Base-by-base conservation (phyloP, 2,113 vertebrate species). In the Probosciger aterrimus region DNA sequence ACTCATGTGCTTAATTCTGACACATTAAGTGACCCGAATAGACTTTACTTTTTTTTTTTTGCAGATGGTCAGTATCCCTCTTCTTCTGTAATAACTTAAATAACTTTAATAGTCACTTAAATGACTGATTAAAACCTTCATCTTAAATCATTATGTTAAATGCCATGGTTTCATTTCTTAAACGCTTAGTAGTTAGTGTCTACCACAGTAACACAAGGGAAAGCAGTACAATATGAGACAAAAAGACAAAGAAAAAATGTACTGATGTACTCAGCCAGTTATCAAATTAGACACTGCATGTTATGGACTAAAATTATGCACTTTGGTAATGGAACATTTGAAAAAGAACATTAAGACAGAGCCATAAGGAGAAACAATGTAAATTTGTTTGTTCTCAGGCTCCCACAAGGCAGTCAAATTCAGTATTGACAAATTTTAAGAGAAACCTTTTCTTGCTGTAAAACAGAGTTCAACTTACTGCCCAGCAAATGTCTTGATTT, bases 341-440 rank as follows among this genome's bases (percentile, higher is more conserved):
- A 95, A 93, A 96, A 96, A 33, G 43, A 93, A 86, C 53, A 94
- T 95, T 93, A 96, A 94, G 95, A 18, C 39, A 79, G 71, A 69
- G n/a, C 49, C 62, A 52, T 74, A 91, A 91, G 81, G 74, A 91
- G 77, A 97, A 96, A 90, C 62, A 94, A 92, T 92, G 63, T 92
- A 94, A 95, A 92, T 94, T 31, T 92, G 52, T 94, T 96, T 96
- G 71, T 97, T 96, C 74, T 95, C n/a, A 91, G 69, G 18, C 47
- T 83, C 44, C 65, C 59, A 92, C 79, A 88, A 75, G 73, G 44
- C 82, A 92, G 70, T 93, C 80, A 68, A 96, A 96, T 82, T 89
- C 70, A 64, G 8, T 59, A 80, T 18, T 68, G 33, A 57, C 24
- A 84, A 28, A 59, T 76, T 73, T 69, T 85, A 82, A 71, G 23